Evolutionary conservation across 1,140 invertebrate genomes (phyloP), one percentile per base, ranked within the genome.

Genomic region (Cyclina sinensis): DNA sequence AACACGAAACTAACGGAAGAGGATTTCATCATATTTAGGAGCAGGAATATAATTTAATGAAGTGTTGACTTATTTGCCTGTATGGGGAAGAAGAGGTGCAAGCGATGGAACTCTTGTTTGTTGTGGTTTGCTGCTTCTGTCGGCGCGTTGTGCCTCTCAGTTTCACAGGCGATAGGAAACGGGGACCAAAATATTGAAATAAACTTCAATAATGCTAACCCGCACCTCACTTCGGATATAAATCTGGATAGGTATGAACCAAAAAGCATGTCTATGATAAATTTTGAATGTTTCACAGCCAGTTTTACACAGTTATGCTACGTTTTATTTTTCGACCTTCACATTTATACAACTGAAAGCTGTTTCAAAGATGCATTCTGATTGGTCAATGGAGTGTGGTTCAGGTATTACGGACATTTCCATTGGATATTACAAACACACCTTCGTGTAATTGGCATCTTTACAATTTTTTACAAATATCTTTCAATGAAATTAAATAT

Each of bases 121-220:
- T 54, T 90, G 24, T 89, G 89, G 79, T 92, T 92, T 78, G 88
- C 90, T 18, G 90, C 91, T 16, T 93, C 92, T 14, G 32, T 92
- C 35, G 89, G 90, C n/a, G 92, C 91, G n/a, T 62, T 93, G 16
- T 92, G 90, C 80, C 81, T 90, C 24, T 86, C 89, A 3, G 78
- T 89, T 46, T 86, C 85, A 37, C 79, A 80, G 27, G 76, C 82
- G 27, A 79, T 81, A 16, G n/a, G 57, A 39, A 78, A 46, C 18
- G 46, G 73, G 4, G 74, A 48, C 16, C 30, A 24, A 0, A 84
- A 48, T 16, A 80, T 86, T 57, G 43, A 73, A 24, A 39, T 35
- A 32, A 30, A 59, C 18, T 39, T 43, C 43, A 43, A 14, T 43
- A n/a, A n/a, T n/a, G n/a, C n/a, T n/a, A 18, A 35, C 21, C 82